Evolutionary conservation across 2,888 invertebrate genomes (phyloP), one percentile per base, ranked within the genome.

Genomic region (Yponomeuta malinellus): DNA sequence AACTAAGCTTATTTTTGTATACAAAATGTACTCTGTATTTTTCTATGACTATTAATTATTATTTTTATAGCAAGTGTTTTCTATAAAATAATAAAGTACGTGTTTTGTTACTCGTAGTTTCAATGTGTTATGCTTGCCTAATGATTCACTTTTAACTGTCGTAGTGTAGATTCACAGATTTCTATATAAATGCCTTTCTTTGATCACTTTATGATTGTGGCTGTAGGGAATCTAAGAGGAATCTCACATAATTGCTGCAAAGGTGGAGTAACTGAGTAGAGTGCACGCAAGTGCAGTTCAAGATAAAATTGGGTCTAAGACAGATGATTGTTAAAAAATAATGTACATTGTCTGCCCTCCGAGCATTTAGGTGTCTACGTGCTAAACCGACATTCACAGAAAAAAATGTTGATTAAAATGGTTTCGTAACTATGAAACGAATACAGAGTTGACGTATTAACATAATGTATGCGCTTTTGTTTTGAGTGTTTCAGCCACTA

Each of bases 21-120:
- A 59, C 12, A 59, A 12, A 59, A 59, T 59, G 52, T 59, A 59
- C 12, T 59, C 52, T 59, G 52, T 59, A 59, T 59, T 59, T 59
- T n/a, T 65, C 15, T 48, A 63, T 70, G 4, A 29, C 31, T 63
- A 70, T 52, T 29, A n/a, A 10, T 52, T 29, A 8, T 5, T 65
- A 65, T 69, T 69, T 85, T 85, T 82, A 79, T 79, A 81, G 78
- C 63, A 83, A 90, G 89, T 90, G 90, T 89, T 86, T 81, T 84
- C 83, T 81, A 59, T 59, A 59, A 43, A 43, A 59, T 59, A 90
- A 90, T 90, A 90, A 90, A 90, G 77, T 81, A 78, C 75, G 84
- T 90, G 87, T 89, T 90, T 90, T 90, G 90, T 91, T 90, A 86
- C 88, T 86, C 85, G 89, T 91, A 86, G 89, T 92, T 92, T 92